Conservation (phyloP, 1,140 invertebrate species). For the Scylla paramamosain region DNA sequence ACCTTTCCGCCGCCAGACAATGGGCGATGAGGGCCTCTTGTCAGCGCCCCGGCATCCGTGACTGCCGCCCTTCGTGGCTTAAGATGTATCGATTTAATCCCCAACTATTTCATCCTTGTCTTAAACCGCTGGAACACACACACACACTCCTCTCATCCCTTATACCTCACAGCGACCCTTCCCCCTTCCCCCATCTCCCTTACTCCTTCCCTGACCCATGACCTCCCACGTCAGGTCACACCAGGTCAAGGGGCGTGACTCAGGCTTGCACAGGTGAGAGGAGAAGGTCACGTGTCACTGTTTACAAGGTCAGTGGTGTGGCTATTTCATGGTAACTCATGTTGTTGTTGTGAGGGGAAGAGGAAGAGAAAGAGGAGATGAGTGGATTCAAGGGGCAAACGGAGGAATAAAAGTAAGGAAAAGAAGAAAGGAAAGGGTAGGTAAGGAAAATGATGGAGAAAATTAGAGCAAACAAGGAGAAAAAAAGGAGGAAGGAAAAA, state of each 20-base stretch:
- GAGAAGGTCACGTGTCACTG: neutral
- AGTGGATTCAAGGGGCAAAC: neutral
- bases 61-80: neutral
- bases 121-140: neutral
- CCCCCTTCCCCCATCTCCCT: neutral
- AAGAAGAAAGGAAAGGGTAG: neutral
- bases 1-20: neutral
- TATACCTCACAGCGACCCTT: neutral
- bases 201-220: neutral
- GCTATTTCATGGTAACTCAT: neutral
- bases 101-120: neutral
- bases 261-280: constrained; percentile 43
- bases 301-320: neutral
- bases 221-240: constrained; percentile 42
- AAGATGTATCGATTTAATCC: constrained; percentile 15
- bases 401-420: neutral
- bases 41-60: neutral
- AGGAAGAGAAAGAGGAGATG: neutral
- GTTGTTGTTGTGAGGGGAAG: neutral
- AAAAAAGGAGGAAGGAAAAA: neutral
- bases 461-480: neutral
- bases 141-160: neutral
- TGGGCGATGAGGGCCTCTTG: neutral
- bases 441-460: neutral
- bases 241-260: neutral